Base-by-base conservation (phyloP, 2,113 vertebrate species). In the Meles meles region DNA sequence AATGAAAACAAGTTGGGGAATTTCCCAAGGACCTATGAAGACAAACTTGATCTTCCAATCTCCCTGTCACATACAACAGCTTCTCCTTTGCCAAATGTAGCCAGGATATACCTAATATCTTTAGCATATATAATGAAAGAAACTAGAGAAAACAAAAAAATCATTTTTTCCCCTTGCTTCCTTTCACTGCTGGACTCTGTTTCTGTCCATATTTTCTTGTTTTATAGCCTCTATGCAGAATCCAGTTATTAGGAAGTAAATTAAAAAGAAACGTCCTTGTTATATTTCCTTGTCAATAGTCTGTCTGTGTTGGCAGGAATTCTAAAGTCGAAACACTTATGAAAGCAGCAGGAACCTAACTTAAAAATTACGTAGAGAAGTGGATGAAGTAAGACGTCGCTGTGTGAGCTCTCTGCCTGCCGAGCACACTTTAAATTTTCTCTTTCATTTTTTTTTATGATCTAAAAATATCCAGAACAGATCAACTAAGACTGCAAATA, bases 301-400 rank as follows among this genome's bases (percentile, higher is more conserved):
- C 14, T 93, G 57, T 90, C 90, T 94, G 15, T 86, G 81, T 23
- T 93, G 96, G 95, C 77, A 83, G 74, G 59, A 71, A 88, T 77
- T 88, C 88, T 79, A 31, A 95, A 95, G 72, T 63, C 0, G 21
- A 80, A 96, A 92, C 59, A 91, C 94, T 97, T 95, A 89, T 13
- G 47, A 59, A 10, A 96, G 34, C 95, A 97, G 94, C 77, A 55
- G 95, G 90, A 63, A 91, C 44, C 85, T 94, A 97, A 97, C 94
- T 97, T 97, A 96, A 97, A 97, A 97, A 91, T 97, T 96, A 97
- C 47, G 0, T 69, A 57, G 59, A 97, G 79, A 47, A 93, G 52
- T 39, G 72, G 93, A 85, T 96, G 90, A 77, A 96, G 42, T 49
- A 72, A 90, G 57, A 44, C 0, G 0, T 34, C 52, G 0, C 65